Evolutionary conservation across 1,140 invertebrate species (phyloP).

Genomic region (Brachionus manjavacas): DNA sequence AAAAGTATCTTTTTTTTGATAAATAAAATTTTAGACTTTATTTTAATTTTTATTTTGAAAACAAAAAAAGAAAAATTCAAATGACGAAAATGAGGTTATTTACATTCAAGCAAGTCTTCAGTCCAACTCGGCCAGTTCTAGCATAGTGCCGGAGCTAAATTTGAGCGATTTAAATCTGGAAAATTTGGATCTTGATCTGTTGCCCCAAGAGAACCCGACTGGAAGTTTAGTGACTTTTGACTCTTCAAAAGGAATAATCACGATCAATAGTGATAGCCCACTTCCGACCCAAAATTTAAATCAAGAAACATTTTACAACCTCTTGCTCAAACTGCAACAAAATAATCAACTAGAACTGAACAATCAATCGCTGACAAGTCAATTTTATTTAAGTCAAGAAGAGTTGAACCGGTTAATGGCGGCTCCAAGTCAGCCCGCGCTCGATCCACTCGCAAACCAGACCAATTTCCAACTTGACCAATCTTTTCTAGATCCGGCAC

Average conservation of each 20-base stretch:
- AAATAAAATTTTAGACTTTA: not conserved
- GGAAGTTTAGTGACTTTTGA: not conserved
- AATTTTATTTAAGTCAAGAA: conserved; percentile 26
- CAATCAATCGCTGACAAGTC: conserved; percentile 8
- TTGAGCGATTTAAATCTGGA: not conserved
- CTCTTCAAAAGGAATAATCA: not conserved
- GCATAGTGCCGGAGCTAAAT: not conserved
- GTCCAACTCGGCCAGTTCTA: not conserved
- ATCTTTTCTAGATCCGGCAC: not conserved
- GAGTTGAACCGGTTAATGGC: not conserved
- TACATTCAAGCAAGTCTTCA: conserved; percentile 25
- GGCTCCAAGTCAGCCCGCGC: not conserved
- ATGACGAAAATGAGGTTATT: not conserved
- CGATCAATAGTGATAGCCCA: not conserved
- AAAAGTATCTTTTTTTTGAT: not conserved
- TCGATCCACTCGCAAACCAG: not conserved
- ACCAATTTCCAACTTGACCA: not conserved
- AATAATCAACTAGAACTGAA: not conserved
- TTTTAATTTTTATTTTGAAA: not conserved
- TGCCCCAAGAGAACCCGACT: not conserved
- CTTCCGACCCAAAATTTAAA: conserved; percentile 9
- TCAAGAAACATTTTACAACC: conserved; percentile 33
- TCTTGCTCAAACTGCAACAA: conserved; percentile 3
- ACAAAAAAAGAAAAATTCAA: not conserved
- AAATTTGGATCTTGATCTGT: not conserved